Percentiles rank a stretch among this genome's conserved stretches.
Conservation (phyloP, 2,113 vertebrate species). For the Pomatorhinus ruficollis region DNA sequence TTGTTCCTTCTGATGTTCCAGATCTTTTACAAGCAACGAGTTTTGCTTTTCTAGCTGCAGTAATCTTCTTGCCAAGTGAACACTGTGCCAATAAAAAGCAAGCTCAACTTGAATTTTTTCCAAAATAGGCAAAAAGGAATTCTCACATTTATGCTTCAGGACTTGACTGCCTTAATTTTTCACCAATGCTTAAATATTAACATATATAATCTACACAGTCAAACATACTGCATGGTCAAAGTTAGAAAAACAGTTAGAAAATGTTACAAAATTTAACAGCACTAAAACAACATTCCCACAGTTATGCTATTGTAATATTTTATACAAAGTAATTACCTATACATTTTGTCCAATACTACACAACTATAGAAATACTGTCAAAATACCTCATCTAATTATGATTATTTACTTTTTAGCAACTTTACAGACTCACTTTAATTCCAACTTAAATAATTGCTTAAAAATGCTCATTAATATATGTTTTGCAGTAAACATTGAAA, state of each 20-base stretch:
- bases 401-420: neutral
- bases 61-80: conserved; percentile 94
- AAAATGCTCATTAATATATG: neutral
- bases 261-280: neutral
- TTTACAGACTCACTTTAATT: neutral
- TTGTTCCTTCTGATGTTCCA: conserved; percentile 85
- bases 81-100: conserved; percentile 77
- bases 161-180: neutral
- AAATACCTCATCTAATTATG: conserved; percentile 12
- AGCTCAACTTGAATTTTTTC: conserved; percentile 31
- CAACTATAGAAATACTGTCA: neutral
- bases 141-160: neutral
- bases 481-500: neutral
- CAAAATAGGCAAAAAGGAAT: conserved; percentile 45
- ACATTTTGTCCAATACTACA: neutral
- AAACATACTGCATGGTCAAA: neutral
- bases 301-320: neutral
- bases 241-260: neutral
- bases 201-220: neutral
- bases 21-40: conserved; percentile 87
- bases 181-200: conserved; percentile 11
- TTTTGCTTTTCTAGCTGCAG: conserved; percentile 95
- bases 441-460: neutral
- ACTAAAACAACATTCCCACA: neutral
- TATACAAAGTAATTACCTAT: neutral